These are phyloP conservation scores for Orientallactaga sibirica DNA, from an alignment of 2,797 vertebrate species.

Conservation along the genomic window DNA sequence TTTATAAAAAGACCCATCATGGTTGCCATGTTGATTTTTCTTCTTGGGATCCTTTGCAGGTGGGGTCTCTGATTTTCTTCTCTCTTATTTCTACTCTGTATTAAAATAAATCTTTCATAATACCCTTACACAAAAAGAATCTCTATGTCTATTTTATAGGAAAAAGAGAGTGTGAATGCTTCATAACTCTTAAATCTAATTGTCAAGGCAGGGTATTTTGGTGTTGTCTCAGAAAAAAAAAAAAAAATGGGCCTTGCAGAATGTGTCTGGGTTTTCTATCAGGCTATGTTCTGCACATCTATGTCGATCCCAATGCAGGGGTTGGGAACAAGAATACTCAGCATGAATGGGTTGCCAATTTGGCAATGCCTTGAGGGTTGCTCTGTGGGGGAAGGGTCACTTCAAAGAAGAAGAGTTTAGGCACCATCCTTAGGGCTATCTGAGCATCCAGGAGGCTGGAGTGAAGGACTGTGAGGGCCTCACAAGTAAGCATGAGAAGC, in stretches of 20 bases:
- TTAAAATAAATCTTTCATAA: no score
- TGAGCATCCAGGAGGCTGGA: not conserved
- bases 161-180: not conserved
- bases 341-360: not conserved
- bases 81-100: no score
- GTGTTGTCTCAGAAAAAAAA: not conserved
- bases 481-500: fast-evolving
- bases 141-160: not conserved
- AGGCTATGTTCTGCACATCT: not conserved
- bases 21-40: no score
- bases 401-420: not conserved
- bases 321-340: not conserved
- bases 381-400: not conserved
- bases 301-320: not conserved
- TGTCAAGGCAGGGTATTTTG: not conserved
- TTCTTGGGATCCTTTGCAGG: no score
- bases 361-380: not conserved
- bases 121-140: not conserved
- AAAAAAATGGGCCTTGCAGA: not conserved
- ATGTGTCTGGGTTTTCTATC: not conserved
- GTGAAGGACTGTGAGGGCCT: not conserved
- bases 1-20: no score
- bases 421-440: not conserved
- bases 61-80: no score
- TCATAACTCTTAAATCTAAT: not conserved